phyloP scores from a whole-genome alignment of 2,888 invertebrate genomes.

The Cerastoderma edule region DNA sequence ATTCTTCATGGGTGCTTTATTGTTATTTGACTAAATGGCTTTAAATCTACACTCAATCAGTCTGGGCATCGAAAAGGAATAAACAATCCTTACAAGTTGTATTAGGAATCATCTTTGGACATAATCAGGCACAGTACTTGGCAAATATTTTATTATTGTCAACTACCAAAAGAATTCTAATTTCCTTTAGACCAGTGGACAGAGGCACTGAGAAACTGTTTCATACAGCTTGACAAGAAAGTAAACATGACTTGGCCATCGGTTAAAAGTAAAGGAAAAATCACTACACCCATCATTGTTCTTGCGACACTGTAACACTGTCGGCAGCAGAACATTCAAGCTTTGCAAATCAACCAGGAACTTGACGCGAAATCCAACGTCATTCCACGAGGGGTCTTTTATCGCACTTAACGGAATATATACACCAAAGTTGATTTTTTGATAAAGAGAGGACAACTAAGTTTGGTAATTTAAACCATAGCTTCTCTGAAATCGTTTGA shows the following conservation, averaged over 20 bases:
- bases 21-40: too few species aligned
- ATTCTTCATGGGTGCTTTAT: too few species aligned
- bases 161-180: neutral
- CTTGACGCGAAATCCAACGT: too few species aligned
- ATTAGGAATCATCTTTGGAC: neutral
- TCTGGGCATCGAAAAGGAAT: neutral
- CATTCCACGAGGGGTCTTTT: too few species aligned
- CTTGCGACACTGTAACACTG: too few species aligned
- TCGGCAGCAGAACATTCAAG: too few species aligned
- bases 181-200: neutral
- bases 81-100: neutral
- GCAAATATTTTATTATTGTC: neutral
- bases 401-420: neutral
- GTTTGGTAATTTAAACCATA: neutral
- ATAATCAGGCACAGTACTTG: neutral
- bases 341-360: too few species aligned
- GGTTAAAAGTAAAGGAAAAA: neutral
- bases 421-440: neutral
- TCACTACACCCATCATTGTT: neutral
- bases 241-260: neutral
- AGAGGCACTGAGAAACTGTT: neutral
- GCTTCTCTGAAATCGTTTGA: neutral
- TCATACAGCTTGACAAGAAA: neutral
- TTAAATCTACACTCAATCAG: too few species aligned
- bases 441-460: neutral